Percentiles rank a stretch among this genome's conserved stretches.
These are phyloP conservation scores for Cryptomyrus ogoouensis DNA, from an alignment of 2,113 vertebrate genomes.

Conservation along the genomic window DNA sequence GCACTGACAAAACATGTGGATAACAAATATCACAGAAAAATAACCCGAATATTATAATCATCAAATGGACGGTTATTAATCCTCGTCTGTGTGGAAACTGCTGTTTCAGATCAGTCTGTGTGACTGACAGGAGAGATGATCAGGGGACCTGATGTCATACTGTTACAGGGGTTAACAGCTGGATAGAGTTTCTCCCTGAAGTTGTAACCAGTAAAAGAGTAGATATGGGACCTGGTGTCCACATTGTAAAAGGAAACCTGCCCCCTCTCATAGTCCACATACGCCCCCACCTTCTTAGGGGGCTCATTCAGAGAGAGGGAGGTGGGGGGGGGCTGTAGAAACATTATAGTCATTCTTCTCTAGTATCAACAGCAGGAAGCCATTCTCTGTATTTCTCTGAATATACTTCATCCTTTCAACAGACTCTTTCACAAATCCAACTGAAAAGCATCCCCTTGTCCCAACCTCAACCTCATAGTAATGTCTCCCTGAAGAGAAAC, in stretches of 20 bases:
- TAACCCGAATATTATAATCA: background rate
- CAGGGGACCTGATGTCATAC: constrained; percentile 35
- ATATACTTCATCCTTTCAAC: constrained; percentile 56
- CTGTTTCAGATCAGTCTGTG: background rate
- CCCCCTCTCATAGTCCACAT: constrained; percentile 43
- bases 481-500: constrained; percentile 53
- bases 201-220: constrained; percentile 46
- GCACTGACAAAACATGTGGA: background rate
- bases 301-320: constrained; percentile 26
- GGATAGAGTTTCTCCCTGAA: constrained; percentile 45
- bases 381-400: constrained; percentile 43
- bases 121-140: constrained; percentile 33
- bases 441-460: too few relatives aligned
- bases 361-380: constrained; percentile 57
- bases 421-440: constrained; percentile 60
- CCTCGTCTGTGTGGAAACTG: background rate
- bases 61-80: background rate
- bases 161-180: constrained; percentile 39
- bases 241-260: constrained; percentile 48
- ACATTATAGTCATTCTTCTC: constrained; percentile 34
- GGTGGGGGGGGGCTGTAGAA: constrained; percentile 41
- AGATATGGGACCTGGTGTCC: constrained; percentile 41
- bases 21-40: background rate
- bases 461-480: constrained; percentile 57
- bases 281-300: constrained; percentile 45